Percentiles rank a stretch among this genome's conserved stretches.
These are phyloP conservation scores for Enoplolaimus lenunculus DNA, from an alignment of 2,888 invertebrate species.

Conservation along the genomic window DNA sequence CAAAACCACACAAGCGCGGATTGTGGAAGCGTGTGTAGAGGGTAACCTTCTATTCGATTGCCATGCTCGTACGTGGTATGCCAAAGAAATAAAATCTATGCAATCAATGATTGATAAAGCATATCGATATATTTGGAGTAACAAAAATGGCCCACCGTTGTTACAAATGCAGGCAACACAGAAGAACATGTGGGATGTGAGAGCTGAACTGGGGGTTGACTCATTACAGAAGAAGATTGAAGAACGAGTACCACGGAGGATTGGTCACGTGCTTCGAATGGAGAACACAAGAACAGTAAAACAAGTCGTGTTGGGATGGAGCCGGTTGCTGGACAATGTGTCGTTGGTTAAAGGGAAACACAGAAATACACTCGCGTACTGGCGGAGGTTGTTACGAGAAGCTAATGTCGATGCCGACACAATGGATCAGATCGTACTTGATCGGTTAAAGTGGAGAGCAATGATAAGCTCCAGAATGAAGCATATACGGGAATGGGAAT, in stretches of 20 bases:
- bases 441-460: not conserved
- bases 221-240: conserved; percentile 3
- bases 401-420: not conserved
- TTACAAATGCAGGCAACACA: not conserved
- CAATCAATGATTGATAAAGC: conserved; percentile 1
- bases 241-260: conserved; percentile 2
- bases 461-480: not conserved
- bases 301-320: conserved; percentile 14
- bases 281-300: conserved; percentile 8
- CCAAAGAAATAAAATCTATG: not conserved
- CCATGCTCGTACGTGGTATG: conserved; percentile 3
- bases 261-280: conserved; percentile 3
- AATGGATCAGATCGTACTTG: not conserved
- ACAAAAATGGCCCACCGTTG: conserved; percentile 3
- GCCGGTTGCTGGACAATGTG: not conserved
- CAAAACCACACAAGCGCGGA: conserved; percentile 4
- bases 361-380: not conserved
- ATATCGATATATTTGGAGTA: conserved; percentile 10
- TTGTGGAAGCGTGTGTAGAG: conserved; percentile 12
- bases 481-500: not conserved
- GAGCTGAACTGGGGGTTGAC: conserved; percentile 2
- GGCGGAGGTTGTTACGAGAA: not conserved
- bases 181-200: conserved; percentile 14
- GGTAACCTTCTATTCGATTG: conserved; percentile 4
- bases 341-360: not conserved